These are phyloP conservation scores for Rattus rattus DNA, from an alignment of 2,113 vertebrate species.

Conservation along the genomic window DNA sequence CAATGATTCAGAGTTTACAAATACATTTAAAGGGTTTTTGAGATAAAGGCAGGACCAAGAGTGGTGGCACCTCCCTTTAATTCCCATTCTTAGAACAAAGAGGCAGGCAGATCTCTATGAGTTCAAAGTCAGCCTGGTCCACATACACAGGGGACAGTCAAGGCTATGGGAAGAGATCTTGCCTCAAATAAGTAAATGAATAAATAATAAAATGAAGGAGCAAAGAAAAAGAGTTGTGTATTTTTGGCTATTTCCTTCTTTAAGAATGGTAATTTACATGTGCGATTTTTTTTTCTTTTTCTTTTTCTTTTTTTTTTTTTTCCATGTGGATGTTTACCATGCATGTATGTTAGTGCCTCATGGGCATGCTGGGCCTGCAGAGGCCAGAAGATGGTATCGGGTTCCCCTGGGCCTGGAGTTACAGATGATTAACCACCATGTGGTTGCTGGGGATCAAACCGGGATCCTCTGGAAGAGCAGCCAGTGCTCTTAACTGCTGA, in stretches of 20 bases:
- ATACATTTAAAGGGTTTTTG: neutral
- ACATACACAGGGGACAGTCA: neutral
- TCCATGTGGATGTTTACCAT: neutral
- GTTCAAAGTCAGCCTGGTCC: neutral
- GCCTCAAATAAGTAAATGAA: neutral
- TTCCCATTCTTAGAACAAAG: neutral
- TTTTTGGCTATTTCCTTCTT: neutral
- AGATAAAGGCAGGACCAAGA: neutral
- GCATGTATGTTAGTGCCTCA: neutral
- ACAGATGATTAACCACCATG: neutral
- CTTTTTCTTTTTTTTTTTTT: neutral
- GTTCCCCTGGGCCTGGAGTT: neutral
- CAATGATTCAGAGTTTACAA: neutral
- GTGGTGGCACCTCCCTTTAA: neutral
- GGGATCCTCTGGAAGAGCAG: neutral
- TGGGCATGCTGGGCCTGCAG: neutral
- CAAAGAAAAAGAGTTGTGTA: neutral
- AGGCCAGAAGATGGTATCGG: neutral
- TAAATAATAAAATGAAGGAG: neutral
- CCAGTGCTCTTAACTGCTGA: neutral
- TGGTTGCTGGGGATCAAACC: neutral
- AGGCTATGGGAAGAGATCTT: neutral
- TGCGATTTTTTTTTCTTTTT: neutral
- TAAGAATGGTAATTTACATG: neutral
- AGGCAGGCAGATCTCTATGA: neutral